Conservation (phyloP, 2,113 vertebrate species). For the Kryptolebias marmoratus region DNA sequence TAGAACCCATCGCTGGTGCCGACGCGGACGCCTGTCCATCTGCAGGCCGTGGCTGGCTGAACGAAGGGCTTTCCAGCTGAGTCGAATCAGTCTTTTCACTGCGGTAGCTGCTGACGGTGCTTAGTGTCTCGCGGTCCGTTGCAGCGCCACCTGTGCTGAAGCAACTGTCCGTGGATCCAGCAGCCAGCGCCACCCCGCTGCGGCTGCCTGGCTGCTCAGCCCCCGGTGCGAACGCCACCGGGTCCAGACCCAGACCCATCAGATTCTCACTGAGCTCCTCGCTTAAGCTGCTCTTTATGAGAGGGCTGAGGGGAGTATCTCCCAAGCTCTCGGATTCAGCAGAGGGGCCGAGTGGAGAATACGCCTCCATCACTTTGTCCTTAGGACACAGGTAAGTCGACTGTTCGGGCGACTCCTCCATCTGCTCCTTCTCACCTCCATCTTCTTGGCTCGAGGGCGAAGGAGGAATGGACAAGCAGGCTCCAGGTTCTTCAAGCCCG, state of each 20-base stretch:
- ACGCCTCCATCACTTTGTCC: conserved; percentile 63
- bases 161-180: conserved; percentile 90
- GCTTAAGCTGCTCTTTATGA: conserved; percentile 88
- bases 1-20: conserved; percentile 37
- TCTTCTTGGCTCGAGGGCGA: conserved; percentile 84
- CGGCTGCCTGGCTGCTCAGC: conserved; percentile 76
- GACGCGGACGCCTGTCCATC: conserved; percentile 51
- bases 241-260: conserved; percentile 82
- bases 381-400: conserved; percentile 53
- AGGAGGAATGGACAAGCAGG: conserved; percentile 80
- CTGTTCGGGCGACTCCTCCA: conserved; percentile 54
- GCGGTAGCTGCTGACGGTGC: conserved; percentile 89
- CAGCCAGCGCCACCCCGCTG: conserved; percentile 79
- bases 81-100: conserved; percentile 92
- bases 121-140: conserved; percentile 87
- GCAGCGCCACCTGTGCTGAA: conserved; percentile 84
- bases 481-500: conserved; percentile 69
- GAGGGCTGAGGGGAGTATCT: conserved; percentile 87
- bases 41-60: conserved; percentile 68
- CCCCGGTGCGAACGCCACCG: conserved; percentile 76
- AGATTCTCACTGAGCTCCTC: conserved; percentile 90
- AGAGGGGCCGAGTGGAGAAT: conserved; percentile 77
- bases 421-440: conserved; percentile 78
- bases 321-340: conserved; percentile 83
- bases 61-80: conserved; percentile 88